A percentile compares a stretch with the other conserved stretches of the same genome.
Evolutionary conservation across 1,140 invertebrate genomes (phyloP).

Genomic region (Drosophila busckii): DNA sequence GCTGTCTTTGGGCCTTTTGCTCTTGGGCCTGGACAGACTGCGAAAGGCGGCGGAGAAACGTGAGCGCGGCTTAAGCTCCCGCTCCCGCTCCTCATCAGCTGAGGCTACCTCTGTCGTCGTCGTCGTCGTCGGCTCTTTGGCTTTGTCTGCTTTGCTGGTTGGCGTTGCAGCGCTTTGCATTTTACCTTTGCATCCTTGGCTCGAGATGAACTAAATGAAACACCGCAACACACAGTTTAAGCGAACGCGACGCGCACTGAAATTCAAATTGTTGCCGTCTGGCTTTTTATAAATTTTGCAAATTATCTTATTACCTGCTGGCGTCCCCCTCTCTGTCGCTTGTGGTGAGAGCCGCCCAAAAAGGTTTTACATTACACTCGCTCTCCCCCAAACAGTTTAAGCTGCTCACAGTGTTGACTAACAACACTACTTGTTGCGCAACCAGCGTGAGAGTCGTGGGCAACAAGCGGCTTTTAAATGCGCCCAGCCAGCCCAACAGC

Average conservation of each 20-base stretch:
- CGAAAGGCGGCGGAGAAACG: slow-evolving; percentile 70
- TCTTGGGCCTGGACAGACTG: slow-evolving; percentile 56
- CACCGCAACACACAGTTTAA: slow-evolving; percentile 49
- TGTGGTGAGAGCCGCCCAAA: slow-evolving; percentile 35
- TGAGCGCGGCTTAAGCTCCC: slow-evolving; percentile 59
- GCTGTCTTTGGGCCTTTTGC: slow-evolving; percentile 43
- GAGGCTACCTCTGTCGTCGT: neutral
- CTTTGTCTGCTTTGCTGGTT: slow-evolving; percentile 30
- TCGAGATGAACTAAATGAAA: neutral
- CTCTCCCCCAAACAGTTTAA: slow-evolving; percentile 4
- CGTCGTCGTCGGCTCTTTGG: slow-evolving; percentile 18
- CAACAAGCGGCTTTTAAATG: slow-evolving; percentile 53
- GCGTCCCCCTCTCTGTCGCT: neutral
- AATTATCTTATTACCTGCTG: neutral
- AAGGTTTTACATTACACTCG: slow-evolving; percentile 59
- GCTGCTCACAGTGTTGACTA: no score
- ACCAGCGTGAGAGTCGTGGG: slow-evolving; percentile 42
- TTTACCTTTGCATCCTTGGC: slow-evolving; percentile 32
- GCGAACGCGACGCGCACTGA: slow-evolving; percentile 59
- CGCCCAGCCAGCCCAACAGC: slow-evolving; percentile 7
- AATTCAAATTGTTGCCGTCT: slow-evolving; percentile 30
- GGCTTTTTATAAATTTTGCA: slow-evolving; percentile 68
- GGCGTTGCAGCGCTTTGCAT: slow-evolving; percentile 49
- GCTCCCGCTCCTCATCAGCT: slow-evolving; percentile 4
- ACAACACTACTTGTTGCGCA: slow-evolving; percentile 59